Conservation (phyloP, 2,113 vertebrate genomes). For the Ciconia boyciana region DNA sequence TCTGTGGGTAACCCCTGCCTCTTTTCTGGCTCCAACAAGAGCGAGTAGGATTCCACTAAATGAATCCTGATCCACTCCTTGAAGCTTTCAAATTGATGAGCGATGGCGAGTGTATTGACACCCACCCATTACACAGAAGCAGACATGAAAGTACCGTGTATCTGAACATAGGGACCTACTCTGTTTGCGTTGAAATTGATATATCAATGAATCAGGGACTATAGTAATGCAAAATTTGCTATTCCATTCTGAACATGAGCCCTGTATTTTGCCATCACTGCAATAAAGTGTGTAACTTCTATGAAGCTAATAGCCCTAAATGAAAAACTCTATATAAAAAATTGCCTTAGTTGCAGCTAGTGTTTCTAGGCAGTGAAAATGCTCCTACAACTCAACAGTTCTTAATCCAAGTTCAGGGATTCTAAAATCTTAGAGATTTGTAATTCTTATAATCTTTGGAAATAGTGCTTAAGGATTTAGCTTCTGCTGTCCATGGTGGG, state of each 20-base stretch:
- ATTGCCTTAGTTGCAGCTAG: background rate
- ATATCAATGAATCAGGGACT: background rate
- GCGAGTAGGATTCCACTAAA: background rate
- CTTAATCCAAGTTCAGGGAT: background rate
- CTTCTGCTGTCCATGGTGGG: background rate
- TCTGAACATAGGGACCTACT: background rate
- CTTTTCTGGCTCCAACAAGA: background rate
- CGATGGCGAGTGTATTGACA: background rate
- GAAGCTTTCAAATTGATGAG: background rate
- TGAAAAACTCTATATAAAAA: background rate
- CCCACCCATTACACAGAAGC: background rate
- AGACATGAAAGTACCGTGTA: background rate
- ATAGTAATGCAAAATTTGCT: background rate
- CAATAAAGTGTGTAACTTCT: background rate
- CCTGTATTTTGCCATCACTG: background rate
- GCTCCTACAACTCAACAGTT: background rate
- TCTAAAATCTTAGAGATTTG: background rate
- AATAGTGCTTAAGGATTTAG: slow-evolving; percentile 4
- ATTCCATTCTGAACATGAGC: background rate
- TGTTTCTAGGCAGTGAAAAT: background rate
- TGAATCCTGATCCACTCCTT: background rate
- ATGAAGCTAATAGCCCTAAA: background rate
- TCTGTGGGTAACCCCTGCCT: background rate
- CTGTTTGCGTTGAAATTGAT: background rate
- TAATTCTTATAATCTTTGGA: background rate